Percentiles rank a stretch among this genome's conserved stretches.
phyloP scores from a whole-genome alignment of 2,888 invertebrate species.

The Balanococcus diminutus region DNA sequence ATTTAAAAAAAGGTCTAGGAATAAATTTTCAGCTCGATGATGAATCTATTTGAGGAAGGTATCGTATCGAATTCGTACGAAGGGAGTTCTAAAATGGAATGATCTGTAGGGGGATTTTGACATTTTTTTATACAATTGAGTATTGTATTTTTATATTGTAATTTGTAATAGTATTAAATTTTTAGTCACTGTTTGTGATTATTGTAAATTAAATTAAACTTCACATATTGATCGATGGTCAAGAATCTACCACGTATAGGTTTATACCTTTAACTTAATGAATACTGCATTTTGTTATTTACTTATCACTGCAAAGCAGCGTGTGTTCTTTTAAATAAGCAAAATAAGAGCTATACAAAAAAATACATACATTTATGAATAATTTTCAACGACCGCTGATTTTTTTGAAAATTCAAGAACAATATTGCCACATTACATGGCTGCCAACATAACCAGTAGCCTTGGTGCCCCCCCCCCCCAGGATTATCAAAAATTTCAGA shows the following conservation, averaged over 20 bases:
- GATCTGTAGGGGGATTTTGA: not conserved
- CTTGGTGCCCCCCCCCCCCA: no score
- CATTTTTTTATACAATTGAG: not conserved
- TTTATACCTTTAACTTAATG: not conserved
- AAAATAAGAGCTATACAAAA: not conserved
- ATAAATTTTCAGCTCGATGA: not conserved
- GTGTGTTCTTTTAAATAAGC: no score
- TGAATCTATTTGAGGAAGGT: not conserved
- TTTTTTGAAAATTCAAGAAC: no score
- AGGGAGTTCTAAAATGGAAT: not conserved
- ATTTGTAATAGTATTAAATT: not conserved
- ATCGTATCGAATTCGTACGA: not conserved
- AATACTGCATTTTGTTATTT: not conserved
- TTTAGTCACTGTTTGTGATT: not conserved
- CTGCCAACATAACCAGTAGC: no score
- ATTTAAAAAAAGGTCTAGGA: not conserved
- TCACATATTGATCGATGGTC: not conserved
- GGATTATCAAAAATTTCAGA: no score
- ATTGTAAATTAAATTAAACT: not conserved
- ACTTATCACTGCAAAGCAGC: not conserved
- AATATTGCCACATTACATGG: no score
- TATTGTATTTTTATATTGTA: constrained; percentile 13
- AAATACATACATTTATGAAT: not conserved
- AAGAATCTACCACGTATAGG: no score
- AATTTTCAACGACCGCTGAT: no score